These are phyloP conservation scores for Styela clava DNA, from an alignment of 23 tunicate species.

Conservation along the genomic window DNA sequence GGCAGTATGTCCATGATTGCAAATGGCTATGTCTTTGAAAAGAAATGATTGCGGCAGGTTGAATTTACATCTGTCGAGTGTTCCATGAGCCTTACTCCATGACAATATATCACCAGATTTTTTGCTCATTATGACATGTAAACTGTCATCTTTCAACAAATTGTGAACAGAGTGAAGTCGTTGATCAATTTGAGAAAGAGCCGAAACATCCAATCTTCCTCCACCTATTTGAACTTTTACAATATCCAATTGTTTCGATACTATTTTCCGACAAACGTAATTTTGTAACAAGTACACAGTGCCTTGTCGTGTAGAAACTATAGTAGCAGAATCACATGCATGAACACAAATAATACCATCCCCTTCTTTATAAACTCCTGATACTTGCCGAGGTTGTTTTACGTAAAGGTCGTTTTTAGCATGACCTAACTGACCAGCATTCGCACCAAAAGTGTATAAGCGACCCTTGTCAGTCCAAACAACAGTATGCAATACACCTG, in stretches of 20 bases:
- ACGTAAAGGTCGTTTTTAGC: conserved; percentile 59
- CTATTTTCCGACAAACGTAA: conserved; percentile 64
- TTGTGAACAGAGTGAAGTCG: conserved; percentile 7
- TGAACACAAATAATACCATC: conserved; percentile 42
- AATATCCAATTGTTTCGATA: conserved; percentile 61
- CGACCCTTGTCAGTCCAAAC: conserved; percentile 61
- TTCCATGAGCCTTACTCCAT: conserved; percentile 48
- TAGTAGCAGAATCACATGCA: conserved; percentile 79
- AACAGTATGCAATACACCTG: conserved; percentile 64
- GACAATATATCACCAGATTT: conserved; percentile 71
- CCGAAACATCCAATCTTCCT: conserved; percentile 44
- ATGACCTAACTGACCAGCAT: conserved; percentile 95
- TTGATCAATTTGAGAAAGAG: conserved; percentile 24
- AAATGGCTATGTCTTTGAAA: conserved; percentile 12
- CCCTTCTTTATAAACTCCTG: conserved; percentile 50
- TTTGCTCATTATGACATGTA: conserved; percentile 51
- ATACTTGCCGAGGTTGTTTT: conserved; percentile 66
- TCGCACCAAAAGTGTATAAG: conserved; percentile 78
- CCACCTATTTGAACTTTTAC: conserved; percentile 73
- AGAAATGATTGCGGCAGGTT: conserved; percentile 20
- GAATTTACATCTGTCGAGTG: conserved; percentile 72
- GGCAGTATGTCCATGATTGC: conserved; percentile 31
- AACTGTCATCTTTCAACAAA: conserved; percentile 8
- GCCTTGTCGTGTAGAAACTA: conserved; percentile 71
- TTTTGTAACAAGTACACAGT: conserved; percentile 46